A percentile compares a stretch with the other conserved stretches of the same genome.
Conservation (phyloP, 2,888 invertebrate species). For the Apodemia duryi region DNA sequence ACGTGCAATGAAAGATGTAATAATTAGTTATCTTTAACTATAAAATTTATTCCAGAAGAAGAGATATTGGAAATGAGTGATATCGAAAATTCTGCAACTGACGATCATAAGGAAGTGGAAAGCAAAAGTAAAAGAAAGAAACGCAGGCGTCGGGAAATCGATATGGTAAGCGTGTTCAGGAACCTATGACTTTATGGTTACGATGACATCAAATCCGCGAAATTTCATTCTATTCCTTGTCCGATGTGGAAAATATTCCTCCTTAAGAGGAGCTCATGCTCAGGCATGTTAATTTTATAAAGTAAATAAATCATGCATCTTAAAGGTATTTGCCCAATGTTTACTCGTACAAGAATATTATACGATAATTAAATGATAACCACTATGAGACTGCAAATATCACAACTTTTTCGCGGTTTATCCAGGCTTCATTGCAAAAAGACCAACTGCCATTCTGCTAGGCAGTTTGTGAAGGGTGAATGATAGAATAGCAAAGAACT, state of each 20-base stretch:
- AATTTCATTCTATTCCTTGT: too few species aligned
- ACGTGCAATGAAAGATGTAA: background rate
- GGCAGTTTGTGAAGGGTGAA: too few species aligned
- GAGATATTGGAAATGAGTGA: constrained; percentile 68
- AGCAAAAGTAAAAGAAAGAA: constrained; percentile 65
- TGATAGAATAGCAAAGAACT: too few species aligned
- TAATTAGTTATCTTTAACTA: constrained; percentile 13
- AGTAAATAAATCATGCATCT: too few species aligned
- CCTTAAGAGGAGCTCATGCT: too few species aligned
- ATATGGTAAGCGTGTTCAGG: constrained; percentile 49
- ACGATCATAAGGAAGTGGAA: constrained; percentile 57
- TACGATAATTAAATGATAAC: background rate
- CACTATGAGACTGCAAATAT: background rate
- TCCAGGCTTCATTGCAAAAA: too few species aligned
- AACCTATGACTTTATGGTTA: background rate
- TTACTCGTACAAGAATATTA: background rate
- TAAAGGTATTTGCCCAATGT: too few species aligned
- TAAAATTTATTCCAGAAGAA: constrained; percentile 44
- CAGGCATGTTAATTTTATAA: too few species aligned
- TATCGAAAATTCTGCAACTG: constrained; percentile 62
- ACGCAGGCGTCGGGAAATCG: constrained; percentile 65
- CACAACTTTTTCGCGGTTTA: too few species aligned
- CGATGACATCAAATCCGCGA: background rate
- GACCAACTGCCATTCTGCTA: too few species aligned
- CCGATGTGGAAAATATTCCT: too few species aligned